Evolutionary conservation across 2,113 vertebrate genomes (phyloP).

Genomic region (Picathartes gymnocephalus): DNA sequence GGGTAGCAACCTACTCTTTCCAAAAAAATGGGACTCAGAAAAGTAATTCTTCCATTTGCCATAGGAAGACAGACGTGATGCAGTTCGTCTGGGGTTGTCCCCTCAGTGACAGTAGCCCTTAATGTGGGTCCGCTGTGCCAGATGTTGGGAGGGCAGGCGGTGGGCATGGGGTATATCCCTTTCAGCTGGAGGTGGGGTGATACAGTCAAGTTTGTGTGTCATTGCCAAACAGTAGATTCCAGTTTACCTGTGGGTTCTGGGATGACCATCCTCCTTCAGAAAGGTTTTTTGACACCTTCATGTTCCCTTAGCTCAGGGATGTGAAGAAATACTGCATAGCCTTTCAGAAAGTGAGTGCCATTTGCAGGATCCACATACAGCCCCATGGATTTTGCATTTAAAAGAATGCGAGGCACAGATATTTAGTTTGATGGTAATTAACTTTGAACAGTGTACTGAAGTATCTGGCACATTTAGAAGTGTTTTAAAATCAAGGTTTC

Average conservation of each 20-base stretch:
- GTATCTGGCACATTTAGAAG: conserved; percentile 29
- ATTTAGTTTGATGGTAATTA: conserved; percentile 10
- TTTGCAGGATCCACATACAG: background rate
- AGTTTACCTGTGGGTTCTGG: background rate
- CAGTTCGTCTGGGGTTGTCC: background rate
- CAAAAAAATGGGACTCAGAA: background rate
- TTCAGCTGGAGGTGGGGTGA: background rate
- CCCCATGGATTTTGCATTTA: background rate
- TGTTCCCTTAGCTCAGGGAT: background rate
- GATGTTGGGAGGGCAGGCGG: background rate
- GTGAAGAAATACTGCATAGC: background rate
- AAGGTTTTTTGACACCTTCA: background rate
- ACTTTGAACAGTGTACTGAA: background rate
- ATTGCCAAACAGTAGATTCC: fast-evolving
- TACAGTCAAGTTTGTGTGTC: no score
- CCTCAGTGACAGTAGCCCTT: background rate
- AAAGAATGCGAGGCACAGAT: background rate
- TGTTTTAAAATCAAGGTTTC: conserved; percentile 51
- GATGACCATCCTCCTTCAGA: background rate
- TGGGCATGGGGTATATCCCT: background rate
- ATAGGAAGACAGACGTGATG: background rate
- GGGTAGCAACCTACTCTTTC: background rate
- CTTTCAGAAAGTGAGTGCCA: background rate
- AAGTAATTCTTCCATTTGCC: background rate
- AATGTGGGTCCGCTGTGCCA: background rate